phyloP scores from a whole-genome alignment of 2,797 vertebrate species.

The Schizopygopsis malacanthus region DNA sequence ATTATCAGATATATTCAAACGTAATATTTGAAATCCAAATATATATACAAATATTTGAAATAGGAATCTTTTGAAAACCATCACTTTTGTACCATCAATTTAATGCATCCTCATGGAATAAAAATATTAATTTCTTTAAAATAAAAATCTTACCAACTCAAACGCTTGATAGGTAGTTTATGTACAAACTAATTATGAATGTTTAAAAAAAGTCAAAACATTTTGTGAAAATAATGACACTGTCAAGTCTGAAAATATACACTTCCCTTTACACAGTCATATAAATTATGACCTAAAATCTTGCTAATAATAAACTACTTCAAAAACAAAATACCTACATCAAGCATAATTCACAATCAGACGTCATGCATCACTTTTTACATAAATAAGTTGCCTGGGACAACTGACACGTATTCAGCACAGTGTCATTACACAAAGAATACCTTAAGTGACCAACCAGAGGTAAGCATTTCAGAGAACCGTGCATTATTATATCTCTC shows the following conservation, averaged over 20 bases:
- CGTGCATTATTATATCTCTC: too few species aligned
- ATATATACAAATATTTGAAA: background rate
- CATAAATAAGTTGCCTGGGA: background rate
- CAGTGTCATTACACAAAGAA: background rate
- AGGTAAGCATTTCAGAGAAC: background rate
- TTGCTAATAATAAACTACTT: background rate
- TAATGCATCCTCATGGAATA: background rate
- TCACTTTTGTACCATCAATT: background rate
- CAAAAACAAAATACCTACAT: background rate
- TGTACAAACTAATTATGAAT: background rate
- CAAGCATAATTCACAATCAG: background rate
- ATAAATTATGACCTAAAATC: background rate
- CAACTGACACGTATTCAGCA: background rate
- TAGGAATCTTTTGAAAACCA: background rate
- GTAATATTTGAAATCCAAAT: background rate
- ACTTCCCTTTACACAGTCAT: background rate
- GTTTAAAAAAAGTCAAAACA: background rate
- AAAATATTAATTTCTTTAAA: background rate
- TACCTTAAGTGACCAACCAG: background rate
- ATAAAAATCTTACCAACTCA: background rate
- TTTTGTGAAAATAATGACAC: background rate
- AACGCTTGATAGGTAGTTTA: background rate
- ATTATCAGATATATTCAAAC: background rate
- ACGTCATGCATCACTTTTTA: background rate
- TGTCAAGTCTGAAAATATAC: background rate